Conservation (phyloP, 2,113 vertebrate genomes). For the Ahaetulla prasina region DNA sequence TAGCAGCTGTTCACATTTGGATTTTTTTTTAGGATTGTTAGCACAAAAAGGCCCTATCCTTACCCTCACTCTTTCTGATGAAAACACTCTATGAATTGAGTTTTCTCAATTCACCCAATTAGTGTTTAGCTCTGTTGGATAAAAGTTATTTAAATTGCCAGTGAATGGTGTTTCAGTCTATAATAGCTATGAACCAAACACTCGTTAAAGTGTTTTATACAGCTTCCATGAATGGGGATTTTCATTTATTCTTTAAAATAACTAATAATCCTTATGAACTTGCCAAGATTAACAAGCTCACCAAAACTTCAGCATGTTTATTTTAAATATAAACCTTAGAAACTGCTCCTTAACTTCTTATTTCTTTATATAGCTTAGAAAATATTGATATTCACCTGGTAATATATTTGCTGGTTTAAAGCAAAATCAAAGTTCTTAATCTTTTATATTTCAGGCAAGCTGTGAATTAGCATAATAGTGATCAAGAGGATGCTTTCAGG, state of each 20-base stretch:
- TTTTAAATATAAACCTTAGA: constrained; percentile 18
- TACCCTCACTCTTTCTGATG: constrained; percentile 3
- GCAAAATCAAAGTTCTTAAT: background rate
- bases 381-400: background rate
- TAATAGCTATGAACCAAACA: constrained; percentile 2
- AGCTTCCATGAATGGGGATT: constrained; percentile 6
- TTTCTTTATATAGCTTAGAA: background rate
- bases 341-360: background rate
- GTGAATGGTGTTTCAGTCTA: background rate
- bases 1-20: constrained; percentile 55
- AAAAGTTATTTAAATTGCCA: constrained; percentile 17
- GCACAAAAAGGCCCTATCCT: constrained; percentile 4
- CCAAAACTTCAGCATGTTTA: background rate
- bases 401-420: background rate
- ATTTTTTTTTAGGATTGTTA: constrained; percentile 33
- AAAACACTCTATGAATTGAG: constrained; percentile 19
- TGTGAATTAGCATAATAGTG: background rate
- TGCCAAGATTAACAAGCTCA: background rate
- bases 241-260: constrained; percentile 9
- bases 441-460: background rate
- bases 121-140: constrained; percentile 2
- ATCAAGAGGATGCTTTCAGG: background rate
- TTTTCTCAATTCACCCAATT: constrained; percentile 20
- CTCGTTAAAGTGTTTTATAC: background rate
- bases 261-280: background rate